Percentiles rank a stretch among this genome's conserved stretches.
Conservation (phyloP, 2,113 vertebrate species). For the Callipepla californica region DNA sequence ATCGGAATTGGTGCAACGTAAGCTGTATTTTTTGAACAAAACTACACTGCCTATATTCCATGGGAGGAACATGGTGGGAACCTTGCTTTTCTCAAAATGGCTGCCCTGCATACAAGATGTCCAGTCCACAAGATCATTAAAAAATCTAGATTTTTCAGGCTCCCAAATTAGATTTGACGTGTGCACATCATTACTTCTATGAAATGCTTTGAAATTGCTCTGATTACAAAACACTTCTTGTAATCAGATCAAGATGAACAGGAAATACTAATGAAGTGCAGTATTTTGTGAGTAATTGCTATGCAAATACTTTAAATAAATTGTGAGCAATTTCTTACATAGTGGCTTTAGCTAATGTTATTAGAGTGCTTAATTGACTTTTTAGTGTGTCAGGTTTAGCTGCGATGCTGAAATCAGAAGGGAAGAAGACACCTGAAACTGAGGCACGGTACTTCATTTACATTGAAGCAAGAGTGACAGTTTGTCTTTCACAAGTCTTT, state of each 20-base stretch:
- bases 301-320: constrained; percentile 50
- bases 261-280: constrained; percentile 51
- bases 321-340: constrained; percentile 32
- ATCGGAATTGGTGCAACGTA: neutral
- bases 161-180: constrained; percentile 14
- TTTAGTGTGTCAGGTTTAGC: neutral
- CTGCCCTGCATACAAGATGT: neutral
- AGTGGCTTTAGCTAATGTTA: constrained; percentile 26
- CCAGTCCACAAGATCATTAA: neutral
- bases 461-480: neutral
- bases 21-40: neutral
- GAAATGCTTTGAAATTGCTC: constrained; percentile 43
- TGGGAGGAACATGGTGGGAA: neutral
- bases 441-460: neutral
- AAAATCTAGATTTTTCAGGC: constrained; percentile 7
- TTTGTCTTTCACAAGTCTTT: neutral
- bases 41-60: neutral
- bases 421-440: neutral
- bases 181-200: neutral
- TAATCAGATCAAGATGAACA: constrained; percentile 64
- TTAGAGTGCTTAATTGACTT: constrained; percentile 48
- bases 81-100: neutral
- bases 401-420: neutral
- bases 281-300: neutral
- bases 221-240: constrained; percentile 46